A percentile compares a stretch with the other conserved stretches of the same genome.
These are phyloP conservation scores for Rhamnusium bicolor DNA, from an alignment of 2,888 invertebrate genomes.

Conservation along the genomic window DNA sequence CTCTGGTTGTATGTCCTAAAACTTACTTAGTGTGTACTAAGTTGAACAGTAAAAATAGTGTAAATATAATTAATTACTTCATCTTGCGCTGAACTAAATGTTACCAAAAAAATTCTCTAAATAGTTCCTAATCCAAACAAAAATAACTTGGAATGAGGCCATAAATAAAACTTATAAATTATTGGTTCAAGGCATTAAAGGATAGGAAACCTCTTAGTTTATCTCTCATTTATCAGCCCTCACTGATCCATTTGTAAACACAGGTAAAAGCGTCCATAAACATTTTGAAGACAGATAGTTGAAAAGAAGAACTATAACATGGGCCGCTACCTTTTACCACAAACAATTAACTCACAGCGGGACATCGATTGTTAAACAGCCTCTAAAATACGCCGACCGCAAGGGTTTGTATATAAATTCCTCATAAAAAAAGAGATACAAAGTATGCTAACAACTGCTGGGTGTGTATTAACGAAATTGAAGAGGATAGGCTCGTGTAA, in stretches of 20 bases:
- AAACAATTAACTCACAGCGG: conserved; percentile 49
- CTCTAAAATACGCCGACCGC: conserved; percentile 43
- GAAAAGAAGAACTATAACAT: conserved; percentile 35
- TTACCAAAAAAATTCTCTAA: background rate
- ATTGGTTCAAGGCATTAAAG: background rate
- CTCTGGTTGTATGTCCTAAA: too few species aligned
- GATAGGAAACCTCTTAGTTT: conserved; percentile 41
- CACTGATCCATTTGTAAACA: conserved; percentile 56
- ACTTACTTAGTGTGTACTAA: background rate
- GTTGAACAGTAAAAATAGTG: background rate
- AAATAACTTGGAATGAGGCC: background rate
- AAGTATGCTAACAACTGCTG: conserved; percentile 29
- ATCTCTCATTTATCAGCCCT: conserved; percentile 46
- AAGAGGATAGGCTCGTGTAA: conserved; percentile 44
- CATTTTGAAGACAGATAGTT: conserved; percentile 45
- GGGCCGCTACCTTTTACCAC: conserved; percentile 46
- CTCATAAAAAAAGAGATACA: conserved; percentile 31
- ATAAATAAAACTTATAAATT: background rate
- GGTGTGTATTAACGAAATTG: conserved; percentile 31
- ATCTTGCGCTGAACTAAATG: background rate
- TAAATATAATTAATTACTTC: background rate
- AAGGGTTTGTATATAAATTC: conserved; percentile 14
- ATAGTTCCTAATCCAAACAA: background rate
- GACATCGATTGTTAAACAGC: conserved; percentile 44
- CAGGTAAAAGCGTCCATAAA: conserved; percentile 57